These are phyloP conservation scores for Ctenosaura bakeri DNA, from an alignment of 2,797 vertebrate species.

Conservation along the genomic window DNA sequence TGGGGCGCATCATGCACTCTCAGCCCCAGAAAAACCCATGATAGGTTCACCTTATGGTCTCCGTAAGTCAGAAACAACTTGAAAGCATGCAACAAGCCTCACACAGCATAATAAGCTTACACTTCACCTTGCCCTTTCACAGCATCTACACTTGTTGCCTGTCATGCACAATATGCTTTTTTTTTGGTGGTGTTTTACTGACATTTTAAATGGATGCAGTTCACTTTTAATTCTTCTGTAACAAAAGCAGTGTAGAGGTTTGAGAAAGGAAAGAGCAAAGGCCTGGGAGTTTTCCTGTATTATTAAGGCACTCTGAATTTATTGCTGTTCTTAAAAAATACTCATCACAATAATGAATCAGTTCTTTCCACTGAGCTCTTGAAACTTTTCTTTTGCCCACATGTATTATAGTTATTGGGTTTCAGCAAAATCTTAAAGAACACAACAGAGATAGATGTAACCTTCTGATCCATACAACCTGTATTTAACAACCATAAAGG, in stretches of 20 bases:
- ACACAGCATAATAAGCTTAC: background rate
- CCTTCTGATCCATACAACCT: background rate
- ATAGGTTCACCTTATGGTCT: too few species aligned
- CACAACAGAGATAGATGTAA: background rate
- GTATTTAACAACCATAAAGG: too few species aligned
- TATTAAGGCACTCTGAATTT: constrained; percentile 13
- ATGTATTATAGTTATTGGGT: background rate
- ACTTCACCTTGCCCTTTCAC: background rate
- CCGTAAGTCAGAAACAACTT: too few species aligned
- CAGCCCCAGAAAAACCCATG: too few species aligned
- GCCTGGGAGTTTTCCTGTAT: background rate
- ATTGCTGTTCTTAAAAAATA: constrained; percentile 11
- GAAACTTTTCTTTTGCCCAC: background rate
- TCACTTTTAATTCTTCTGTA: background rate
- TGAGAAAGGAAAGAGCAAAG: constrained; percentile 1
- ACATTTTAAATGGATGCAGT: background rate
- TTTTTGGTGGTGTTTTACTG: background rate
- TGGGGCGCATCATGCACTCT: too few species aligned
- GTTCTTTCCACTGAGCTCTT: background rate
- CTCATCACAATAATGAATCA: background rate
- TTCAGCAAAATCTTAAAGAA: constrained; percentile 24
- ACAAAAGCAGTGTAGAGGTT: background rate
- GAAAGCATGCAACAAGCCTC: too few species aligned
- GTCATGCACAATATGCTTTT: background rate
- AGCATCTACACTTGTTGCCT: constrained; percentile 2